Base-by-base conservation (phyloP, 2,797 vertebrate genomes). In the Periparus ater region DNA sequence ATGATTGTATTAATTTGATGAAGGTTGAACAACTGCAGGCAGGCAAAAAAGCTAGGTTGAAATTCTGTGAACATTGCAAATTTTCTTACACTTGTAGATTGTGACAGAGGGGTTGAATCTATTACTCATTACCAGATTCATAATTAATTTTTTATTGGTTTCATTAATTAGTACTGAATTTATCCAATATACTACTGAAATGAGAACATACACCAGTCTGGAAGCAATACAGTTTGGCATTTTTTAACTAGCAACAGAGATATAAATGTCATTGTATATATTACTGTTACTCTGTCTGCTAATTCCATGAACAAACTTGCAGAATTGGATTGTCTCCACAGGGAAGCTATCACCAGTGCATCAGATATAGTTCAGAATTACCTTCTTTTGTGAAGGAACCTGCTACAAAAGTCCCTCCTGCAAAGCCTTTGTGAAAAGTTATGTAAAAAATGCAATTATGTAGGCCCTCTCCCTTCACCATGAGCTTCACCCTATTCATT, bases 361-460 rank as follows among this genome's bases (percentile, higher is more conserved):
- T 54, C 50, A 72, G 30, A 66, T 81, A 48, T 3, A 68, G 13
- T 38, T 88, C 51, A 81, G 44, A 80, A 78, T 81, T 18, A 60
- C 26, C 17, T 68, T 63, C 25, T 81, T 94, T 86, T 94, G 47
- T 84, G n/a, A 71, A 74, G 38, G 79, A 89, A 89, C 18, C 21
- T 89, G 18, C 55, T 53, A 30, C 48, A 66, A 23, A 90, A 82
- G 48, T 63, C 67, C 25, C 36, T 78, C 58, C 90, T 88, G 76
- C 62, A 84, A 95, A 76, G 83, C 25, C 79, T 92, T 93, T 91
- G 44, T 94, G 76, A 93, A 90, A 84, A 90, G 51, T 50, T 94
- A 66, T 88, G 58, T 75, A 32, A 89, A 86, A 95, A 93, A 91
- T 78, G 73, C 55, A 70, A 38, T 91, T 75, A 66, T 75, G 13